These are phyloP conservation scores for Triplophysa yarkandensis DNA, from an alignment of 2,797 vertebrate species.

Conservation along the genomic window DNA sequence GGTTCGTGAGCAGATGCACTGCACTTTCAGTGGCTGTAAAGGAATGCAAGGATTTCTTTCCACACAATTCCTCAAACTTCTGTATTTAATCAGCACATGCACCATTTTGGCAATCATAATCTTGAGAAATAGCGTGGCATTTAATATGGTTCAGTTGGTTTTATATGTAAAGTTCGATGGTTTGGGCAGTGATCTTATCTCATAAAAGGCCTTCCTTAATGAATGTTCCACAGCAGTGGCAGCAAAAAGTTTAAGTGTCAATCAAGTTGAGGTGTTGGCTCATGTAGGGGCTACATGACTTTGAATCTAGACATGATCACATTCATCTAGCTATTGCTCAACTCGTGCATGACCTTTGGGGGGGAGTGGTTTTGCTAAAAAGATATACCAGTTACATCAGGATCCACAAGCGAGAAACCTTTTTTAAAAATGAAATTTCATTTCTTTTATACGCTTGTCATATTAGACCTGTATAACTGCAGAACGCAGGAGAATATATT, in stretches of 20 bases:
- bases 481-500: no score
- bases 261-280: background rate
- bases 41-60: background rate
- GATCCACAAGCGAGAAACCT: background rate
- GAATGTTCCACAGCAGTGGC: slow-evolving; percentile 7
- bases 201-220: slow-evolving; percentile 6
- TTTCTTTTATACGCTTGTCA: no score
- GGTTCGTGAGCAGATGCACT: slow-evolving; percentile 23
- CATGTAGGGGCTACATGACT: background rate
- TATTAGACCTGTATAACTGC: no score
- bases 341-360: background rate
- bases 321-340: background rate
- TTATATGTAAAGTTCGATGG: slow-evolving; percentile 4
- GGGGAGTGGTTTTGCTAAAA: background rate
- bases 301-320: background rate
- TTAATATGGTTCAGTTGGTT: slow-evolving; percentile 19
- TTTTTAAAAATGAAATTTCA: no score
- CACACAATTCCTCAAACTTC: background rate
- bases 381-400: background rate
- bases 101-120: background rate
- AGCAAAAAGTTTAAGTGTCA: background rate
- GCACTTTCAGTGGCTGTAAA: slow-evolving; percentile 5
- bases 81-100: slow-evolving; percentile 11
- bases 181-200: slow-evolving; percentile 14
- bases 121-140: slow-evolving; percentile 12